Percentiles rank a stretch among this genome's conserved stretches.
phyloP scores from a whole-genome alignment of 2,797 vertebrate species.

The Falco peregrinus region DNA sequence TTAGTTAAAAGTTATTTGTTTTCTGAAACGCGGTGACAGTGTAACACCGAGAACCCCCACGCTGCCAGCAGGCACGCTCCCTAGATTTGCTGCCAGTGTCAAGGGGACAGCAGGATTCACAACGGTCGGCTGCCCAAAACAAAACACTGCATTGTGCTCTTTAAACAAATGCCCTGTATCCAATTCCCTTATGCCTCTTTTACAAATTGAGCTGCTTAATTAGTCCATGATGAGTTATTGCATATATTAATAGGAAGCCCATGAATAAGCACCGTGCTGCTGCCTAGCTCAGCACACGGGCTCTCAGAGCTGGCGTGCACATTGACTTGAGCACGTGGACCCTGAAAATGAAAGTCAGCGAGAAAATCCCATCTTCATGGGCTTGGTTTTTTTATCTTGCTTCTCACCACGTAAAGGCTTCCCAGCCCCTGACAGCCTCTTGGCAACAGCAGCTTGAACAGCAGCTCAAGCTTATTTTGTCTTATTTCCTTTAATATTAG shows the following conservation, averaged over 20 bases:
- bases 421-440: not conserved
- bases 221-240: not conserved
- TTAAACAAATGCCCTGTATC: not conserved
- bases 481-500: not conserved
- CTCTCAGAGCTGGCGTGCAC: not conserved
- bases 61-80: not conserved
- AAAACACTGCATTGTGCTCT: not conserved
- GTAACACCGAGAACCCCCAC: fast-evolving
- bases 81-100: not conserved
- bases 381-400: not conserved
- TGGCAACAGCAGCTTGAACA: not conserved
- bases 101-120: not conserved
- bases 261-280: not conserved
- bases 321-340: not conserved
- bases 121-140: not conserved
- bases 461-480: not conserved
- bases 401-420: not conserved
- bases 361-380: not conserved
- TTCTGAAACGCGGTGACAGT: not conserved
- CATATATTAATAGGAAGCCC: not conserved
- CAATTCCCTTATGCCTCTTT: not conserved
- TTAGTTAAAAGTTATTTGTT: not conserved
- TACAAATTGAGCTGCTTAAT: constrained; percentile 15
- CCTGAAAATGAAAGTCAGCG: not conserved
- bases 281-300: not conserved